Evolutionary conservation across 2,113 vertebrate genomes (phyloP).

Genomic region (Solea senegalensis): DNA sequence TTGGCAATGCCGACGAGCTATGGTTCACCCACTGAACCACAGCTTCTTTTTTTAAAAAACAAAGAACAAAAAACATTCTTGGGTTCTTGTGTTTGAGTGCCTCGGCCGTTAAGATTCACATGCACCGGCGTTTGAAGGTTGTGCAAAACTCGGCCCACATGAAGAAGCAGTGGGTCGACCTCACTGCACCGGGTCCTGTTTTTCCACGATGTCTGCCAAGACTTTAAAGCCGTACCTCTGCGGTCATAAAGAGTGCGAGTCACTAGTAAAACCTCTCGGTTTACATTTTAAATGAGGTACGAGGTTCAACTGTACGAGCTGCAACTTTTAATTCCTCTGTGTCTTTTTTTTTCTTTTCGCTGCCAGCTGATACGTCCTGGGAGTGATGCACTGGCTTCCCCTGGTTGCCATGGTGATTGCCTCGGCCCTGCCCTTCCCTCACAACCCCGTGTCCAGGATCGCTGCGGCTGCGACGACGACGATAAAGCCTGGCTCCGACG

Average conservation of each 20-base stretch:
- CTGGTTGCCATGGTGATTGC: conserved; percentile 89
- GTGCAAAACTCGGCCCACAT: conserved; percentile 13
- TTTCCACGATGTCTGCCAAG: conserved; percentile 73
- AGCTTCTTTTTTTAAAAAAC: neutral
- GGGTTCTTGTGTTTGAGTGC: no score
- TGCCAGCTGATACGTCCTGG: conserved; percentile 84
- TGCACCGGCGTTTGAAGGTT: no score
- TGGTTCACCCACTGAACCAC: conserved; percentile 5
- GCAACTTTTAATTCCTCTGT: conserved; percentile 17
- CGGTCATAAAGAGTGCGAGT: conserved; percentile 50
- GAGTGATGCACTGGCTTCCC: conserved; percentile 89
- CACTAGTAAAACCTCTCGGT: conserved; percentile 60
- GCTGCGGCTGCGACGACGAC: conserved; percentile 62
- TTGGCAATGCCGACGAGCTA: neutral
- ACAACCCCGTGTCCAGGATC: conserved; percentile 75
- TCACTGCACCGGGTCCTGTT: conserved; percentile 23
- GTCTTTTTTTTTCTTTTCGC: conserved; percentile 22
- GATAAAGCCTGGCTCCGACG: conserved; percentile 58
- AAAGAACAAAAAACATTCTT: no score
- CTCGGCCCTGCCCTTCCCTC: conserved; percentile 85
- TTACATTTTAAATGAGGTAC: conserved; percentile 53
- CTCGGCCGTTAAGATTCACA: no score
- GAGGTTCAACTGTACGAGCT: conserved; percentile 41
- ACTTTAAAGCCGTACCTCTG: conserved; percentile 55
- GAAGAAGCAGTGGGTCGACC: conserved; percentile 33